phyloP scores from a whole-genome alignment of 2,888 invertebrate genomes.

The Orthosia incerta region DNA sequence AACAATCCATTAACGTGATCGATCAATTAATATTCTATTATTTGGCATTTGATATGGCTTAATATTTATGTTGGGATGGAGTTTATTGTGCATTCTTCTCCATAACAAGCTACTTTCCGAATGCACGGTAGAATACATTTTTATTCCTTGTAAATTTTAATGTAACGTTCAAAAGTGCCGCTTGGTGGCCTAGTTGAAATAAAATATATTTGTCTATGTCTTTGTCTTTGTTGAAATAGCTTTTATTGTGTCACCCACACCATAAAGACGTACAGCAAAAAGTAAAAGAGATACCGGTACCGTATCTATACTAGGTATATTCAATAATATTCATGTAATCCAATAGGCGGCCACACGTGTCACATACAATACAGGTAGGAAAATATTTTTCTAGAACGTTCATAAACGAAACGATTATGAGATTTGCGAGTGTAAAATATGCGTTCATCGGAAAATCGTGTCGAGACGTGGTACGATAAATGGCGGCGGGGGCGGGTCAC shows the following conservation, averaged over 20 bases:
- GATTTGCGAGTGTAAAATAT: conserved; percentile 36
- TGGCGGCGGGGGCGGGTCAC: conserved; percentile 59
- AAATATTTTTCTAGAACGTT: conserved; percentile 24
- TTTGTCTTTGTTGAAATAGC: conserved; percentile 20
- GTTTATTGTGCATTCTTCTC: too few relatives aligned
- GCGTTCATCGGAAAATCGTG: conserved; percentile 57
- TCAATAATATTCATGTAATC: conserved; percentile 9
- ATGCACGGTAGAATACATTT: too few relatives aligned
- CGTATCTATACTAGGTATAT: neutral
- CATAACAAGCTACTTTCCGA: too few relatives aligned
- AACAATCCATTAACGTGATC: neutral
- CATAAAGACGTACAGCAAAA: neutral
- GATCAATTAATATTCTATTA: neutral
- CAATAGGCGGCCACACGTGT: conserved; percentile 16
- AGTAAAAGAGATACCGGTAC: conserved; percentile 3
- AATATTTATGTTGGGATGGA: too few relatives aligned
- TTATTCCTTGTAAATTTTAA: too few relatives aligned
- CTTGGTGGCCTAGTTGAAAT: too few relatives aligned
- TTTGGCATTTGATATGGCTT: neutral
- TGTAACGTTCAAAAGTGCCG: too few relatives aligned
- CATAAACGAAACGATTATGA: conserved; percentile 29
- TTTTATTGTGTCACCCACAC: neutral
- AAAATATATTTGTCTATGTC: too few relatives aligned
- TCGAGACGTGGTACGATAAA: conserved; percentile 66
- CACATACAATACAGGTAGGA: conserved; percentile 1